These are phyloP conservation scores for Nycticebus coucang DNA, from an alignment of 2,113 vertebrate genomes.

Conservation along the genomic window DNA sequence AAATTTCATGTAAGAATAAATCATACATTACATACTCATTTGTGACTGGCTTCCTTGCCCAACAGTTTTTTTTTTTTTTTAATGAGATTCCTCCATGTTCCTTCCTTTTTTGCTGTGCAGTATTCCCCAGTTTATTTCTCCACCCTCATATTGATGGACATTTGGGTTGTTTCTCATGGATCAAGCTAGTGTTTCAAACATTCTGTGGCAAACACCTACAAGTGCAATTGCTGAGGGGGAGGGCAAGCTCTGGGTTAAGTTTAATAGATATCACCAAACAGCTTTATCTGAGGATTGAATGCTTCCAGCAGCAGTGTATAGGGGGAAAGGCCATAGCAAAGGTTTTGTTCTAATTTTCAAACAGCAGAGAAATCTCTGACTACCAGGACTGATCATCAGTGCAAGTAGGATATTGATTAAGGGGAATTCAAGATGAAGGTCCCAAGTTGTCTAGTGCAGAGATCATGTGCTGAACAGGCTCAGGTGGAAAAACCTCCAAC, in stretches of 20 bases:
- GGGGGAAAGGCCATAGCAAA: background rate
- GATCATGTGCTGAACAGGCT: background rate
- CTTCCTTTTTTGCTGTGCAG: background rate
- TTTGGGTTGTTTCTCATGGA: background rate
- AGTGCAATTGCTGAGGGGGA: background rate
- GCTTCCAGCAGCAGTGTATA: background rate
- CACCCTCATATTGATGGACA: background rate
- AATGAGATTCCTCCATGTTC: background rate
- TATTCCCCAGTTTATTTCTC: background rate
- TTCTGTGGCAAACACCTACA: background rate
- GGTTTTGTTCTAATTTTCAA: slow-evolving; percentile 11
- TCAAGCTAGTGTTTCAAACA: background rate
- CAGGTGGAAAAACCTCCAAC: background rate
- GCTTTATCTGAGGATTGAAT: background rate
- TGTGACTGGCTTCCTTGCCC: slow-evolving; percentile 1
- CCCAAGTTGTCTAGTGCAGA: background rate
- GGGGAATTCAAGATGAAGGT: slow-evolving; percentile 5
- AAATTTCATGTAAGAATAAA: background rate
- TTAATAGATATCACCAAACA: background rate
- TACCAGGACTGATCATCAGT: background rate
- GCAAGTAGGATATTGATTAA: background rate
- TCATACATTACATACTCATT: background rate
- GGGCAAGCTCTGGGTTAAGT: background rate
- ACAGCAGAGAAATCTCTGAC: background rate
- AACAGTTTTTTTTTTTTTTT: background rate